These are phyloP conservation scores for Vireo griseus DNA, from an alignment of 2,797 vertebrate species.

Conservation along the genomic window DNA sequence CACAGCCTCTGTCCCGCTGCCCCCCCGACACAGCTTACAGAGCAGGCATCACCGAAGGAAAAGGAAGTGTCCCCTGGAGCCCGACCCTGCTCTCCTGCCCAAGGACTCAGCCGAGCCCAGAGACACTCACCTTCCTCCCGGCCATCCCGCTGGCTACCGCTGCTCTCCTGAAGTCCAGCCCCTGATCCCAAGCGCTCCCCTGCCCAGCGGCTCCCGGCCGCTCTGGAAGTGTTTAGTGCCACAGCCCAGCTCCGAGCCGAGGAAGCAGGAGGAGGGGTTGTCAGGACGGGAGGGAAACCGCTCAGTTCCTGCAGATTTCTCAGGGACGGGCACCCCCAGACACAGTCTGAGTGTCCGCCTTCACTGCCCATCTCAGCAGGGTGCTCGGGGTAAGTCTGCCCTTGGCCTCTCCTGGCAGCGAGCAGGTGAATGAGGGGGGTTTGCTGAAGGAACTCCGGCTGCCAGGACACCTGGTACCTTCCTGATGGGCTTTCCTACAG, in stretches of 20 bases:
- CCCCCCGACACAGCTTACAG: constrained; percentile 50
- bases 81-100: constrained; percentile 71
- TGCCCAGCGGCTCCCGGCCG: constrained; percentile 72
- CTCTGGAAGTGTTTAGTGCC: constrained; percentile 86
- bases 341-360: constrained; percentile 71
- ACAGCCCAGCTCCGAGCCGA: constrained; percentile 76
- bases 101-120: constrained; percentile 80
- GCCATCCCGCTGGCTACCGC: constrained; percentile 73
- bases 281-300: constrained; percentile 67
- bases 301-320: constrained; percentile 18
- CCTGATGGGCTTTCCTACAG: not conserved
- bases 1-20: not conserved
- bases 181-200: constrained; percentile 75
- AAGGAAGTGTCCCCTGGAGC: constrained; percentile 78
- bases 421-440: not conserved
- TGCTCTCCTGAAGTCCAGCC: constrained; percentile 80
- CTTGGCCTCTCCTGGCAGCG: not conserved
- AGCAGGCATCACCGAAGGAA: constrained; percentile 72
- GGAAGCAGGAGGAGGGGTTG: constrained; percentile 73
- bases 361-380: constrained; percentile 82
- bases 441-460: not conserved
- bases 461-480: not conserved
- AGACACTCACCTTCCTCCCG: constrained; percentile 74
- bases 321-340: constrained; percentile 65
- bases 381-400: constrained; percentile 84